Base-by-base conservation (phyloP, 2,113 vertebrate species). In the Rattus rattus region DNA sequence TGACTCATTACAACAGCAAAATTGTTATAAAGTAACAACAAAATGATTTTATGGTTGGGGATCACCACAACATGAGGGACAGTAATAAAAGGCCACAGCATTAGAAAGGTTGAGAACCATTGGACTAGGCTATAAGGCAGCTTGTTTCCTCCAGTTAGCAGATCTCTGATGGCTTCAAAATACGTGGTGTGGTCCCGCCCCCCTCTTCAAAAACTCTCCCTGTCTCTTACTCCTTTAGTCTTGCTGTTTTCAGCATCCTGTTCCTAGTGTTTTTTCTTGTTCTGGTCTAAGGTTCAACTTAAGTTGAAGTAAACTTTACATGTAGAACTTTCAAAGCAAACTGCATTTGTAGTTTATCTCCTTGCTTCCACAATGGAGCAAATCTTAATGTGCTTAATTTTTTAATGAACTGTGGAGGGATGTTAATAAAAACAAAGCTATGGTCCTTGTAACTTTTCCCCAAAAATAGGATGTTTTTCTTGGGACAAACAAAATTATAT, bases 381-480 rank as follows among this genome's bases (percentile, higher is more conserved):
- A 65, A 85, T 69, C 26, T 76, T 88, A 61, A 87, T 33, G 26
- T 3, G 83, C 36, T 90, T 85, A 59, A 96, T 94, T 96, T 96
- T 84, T 88, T 96, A 92, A 85, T 94, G 88, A 84, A 12, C 33
- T 20, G 11, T 49, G 33, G 8, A 95, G 52, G 56, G 88, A 16
- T 8, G 24, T 61, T n/a, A 84, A 86, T 88, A 59, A 94, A 79
- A 77, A 77, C 43, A 14, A 90, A 77, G 56, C 17, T n/a, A 56
- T 33, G 67, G 80, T 84, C 39, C 88, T 70, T 92, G 49, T 33
- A 80, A 65, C 12, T 17, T 56, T 39, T 14, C 24, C 9, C 3
- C 11, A 43, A 52, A 52, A 3, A 0, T 89, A 30, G 6, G 28
- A 28, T 28, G 14, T 76, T 47, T 89, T 96, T 86, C 77, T 83